These are phyloP conservation scores for Melanocharis versteri DNA, from an alignment of 2,113 vertebrate species.

Conservation along the genomic window DNA sequence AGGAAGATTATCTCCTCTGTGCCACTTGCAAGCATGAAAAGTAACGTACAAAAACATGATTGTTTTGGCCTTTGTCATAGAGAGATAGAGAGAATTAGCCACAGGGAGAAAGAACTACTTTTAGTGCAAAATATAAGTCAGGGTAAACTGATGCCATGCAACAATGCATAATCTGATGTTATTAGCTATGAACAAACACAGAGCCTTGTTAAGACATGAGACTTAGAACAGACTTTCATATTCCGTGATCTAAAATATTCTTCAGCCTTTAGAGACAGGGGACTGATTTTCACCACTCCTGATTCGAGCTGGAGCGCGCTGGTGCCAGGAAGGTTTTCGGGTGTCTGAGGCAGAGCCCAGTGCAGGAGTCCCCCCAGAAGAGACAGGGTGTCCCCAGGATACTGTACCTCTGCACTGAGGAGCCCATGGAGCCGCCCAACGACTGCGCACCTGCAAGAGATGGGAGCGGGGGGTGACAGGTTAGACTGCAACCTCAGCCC, in stretches of 20 bases:
- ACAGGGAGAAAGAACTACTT: not conserved
- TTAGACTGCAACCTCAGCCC: not conserved
- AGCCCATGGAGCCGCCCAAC: slow-evolving; percentile 70
- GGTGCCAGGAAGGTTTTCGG: not conserved
- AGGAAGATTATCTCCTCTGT: not conserved
- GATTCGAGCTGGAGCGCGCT: not conserved
- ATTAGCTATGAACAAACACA: not conserved
- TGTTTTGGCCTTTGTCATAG: fast-evolving
- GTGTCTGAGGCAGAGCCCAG: not conserved
- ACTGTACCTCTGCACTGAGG: slow-evolving; percentile 85
- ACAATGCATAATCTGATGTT: not conserved
- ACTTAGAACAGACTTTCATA: not conserved
- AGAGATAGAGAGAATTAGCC: not conserved
- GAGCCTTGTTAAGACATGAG: not conserved
- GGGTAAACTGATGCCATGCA: not conserved
- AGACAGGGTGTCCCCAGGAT: not conserved
- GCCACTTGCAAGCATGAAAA: not conserved
- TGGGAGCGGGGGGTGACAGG: not conserved
- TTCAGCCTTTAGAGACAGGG: not conserved
- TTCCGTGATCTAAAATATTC: not conserved
- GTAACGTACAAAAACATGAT: fast-evolving
- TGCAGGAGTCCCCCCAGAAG: not conserved
- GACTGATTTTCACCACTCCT: not conserved
- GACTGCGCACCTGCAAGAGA: slow-evolving; percentile 78
- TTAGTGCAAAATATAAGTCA: not conserved